Evolutionary conservation across 2,888 invertebrate species (phyloP), one percentile per base, ranked within the genome.

Genomic region (Xanthia togata): DNA sequence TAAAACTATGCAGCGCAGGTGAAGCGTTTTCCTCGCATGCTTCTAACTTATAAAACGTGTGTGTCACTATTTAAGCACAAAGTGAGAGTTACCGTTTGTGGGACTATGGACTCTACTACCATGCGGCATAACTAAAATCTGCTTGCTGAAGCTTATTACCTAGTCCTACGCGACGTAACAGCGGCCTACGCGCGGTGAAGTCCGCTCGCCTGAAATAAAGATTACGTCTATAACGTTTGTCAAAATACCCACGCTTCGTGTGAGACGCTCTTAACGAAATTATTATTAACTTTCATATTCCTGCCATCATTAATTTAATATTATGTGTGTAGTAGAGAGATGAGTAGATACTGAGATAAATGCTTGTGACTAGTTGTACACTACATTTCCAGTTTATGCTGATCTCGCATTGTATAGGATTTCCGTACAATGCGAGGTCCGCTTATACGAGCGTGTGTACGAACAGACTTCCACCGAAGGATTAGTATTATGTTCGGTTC

Each of bases 1-100:
- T 50, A n/a, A 50, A 60, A 73, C 53, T 57, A 35, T n/a, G 74
- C 76, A 64, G 23, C 38, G n/a, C 62, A 75, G 23, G 47, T 55
- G 38, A 41, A 62, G 47, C 20, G 31, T 47, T 77, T 53, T n/a
- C 79, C 6, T 55, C 31, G 62, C 78, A 62, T 47, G 60, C n/a
- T 53, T 35, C 8, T 31, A 4, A 77, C 44, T 70, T 55, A 55
- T 70, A 63, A 70, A 77, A 70, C 12, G 47, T 31, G 8, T 62
- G 44, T n/a, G 31, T 41, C n/a, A 55, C 38, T 55, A 55, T 63
- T 55, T 50, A 55, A 69, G 38, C n/a, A n/a, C n/a, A n/a, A n/a
- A n/a, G n/a, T n/a, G n/a, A n/a, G n/a, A n/a, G n/a, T n/a, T 17
- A 67, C 9, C 47, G 3, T 65, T 31, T 23, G 14, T 47, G 12